These are phyloP conservation scores for Agrilus planipennis DNA, from an alignment of 1,140 invertebrate species.

Conservation along the genomic window DNA sequence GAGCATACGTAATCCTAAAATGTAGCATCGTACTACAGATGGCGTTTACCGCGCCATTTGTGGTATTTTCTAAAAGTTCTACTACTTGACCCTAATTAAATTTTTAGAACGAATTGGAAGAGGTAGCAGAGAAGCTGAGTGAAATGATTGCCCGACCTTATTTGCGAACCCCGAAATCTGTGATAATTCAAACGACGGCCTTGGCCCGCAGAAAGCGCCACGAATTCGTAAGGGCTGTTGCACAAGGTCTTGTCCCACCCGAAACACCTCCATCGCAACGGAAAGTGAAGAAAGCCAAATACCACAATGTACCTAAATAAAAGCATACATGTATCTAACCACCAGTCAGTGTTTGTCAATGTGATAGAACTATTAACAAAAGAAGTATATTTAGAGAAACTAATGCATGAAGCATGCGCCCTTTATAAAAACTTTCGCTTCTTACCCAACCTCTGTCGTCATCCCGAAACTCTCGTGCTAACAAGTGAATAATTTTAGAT, in stretches of 20 bases:
- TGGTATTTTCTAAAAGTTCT: too few species aligned
- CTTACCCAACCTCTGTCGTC: too few species aligned
- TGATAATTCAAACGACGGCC: conserved; percentile 49
- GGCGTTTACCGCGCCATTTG: not conserved
- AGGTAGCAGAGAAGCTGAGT: conserved; percentile 52
- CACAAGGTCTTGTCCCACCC: conserved; percentile 54
- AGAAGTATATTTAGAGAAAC: too few species aligned
- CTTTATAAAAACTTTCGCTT: too few species aligned
- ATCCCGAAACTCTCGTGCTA: not conserved
- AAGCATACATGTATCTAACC: not conserved
- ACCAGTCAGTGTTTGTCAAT: too few species aligned
- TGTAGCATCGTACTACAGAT: too few species aligned
- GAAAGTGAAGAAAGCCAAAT: conserved; percentile 34
- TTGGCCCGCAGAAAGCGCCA: conserved; percentile 47
- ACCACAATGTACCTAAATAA: conserved; percentile 33
- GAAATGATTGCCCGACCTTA: conserved; percentile 55
- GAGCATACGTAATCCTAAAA: conserved; percentile 63
- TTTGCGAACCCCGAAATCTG: conserved; percentile 46
- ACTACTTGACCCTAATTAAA: too few species aligned
- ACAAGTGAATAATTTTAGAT: conserved; percentile 24
- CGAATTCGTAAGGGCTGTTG: conserved; percentile 52
- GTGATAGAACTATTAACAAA: too few species aligned
- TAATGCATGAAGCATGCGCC: too few species aligned
- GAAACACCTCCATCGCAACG: conserved; percentile 46
- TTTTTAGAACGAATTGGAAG: conserved; percentile 53